Conservation (phyloP, 1,140 invertebrate species). For the Monochamus saltuarius region DNA sequence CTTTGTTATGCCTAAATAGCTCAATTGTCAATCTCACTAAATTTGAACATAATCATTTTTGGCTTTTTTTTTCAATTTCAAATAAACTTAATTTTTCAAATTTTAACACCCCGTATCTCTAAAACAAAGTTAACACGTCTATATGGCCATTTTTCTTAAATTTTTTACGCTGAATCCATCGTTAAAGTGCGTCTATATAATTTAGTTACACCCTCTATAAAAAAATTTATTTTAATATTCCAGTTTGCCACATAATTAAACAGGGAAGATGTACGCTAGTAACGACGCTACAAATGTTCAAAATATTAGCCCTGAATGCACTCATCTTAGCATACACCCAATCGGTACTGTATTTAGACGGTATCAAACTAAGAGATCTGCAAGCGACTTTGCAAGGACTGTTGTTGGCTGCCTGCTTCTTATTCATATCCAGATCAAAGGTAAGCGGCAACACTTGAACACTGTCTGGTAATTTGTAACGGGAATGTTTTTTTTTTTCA, state of each 20-base stretch:
- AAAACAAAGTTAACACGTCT: no score
- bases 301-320: constrained; percentile 98
- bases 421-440: constrained; percentile 98
- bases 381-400: constrained; percentile 96
- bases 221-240: background rate
- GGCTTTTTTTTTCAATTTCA: no score
- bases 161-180: no score
- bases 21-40: no score
- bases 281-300: constrained; percentile 99
- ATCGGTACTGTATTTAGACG: constrained; percentile 97
- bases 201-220: no score
- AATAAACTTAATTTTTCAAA: no score
- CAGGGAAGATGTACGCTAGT: constrained; percentile 98
- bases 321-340: constrained; percentile 97
- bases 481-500: constrained; percentile 55
- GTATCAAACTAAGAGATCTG: constrained; percentile 96
- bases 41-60: no score
- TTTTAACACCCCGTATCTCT: no score
- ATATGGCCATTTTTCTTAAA: no score
- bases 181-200: no score
- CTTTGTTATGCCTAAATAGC: no score
- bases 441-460: constrained; percentile 58
- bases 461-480: background rate
- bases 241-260: constrained; percentile 98
- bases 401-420: constrained; percentile 91